Evolutionary conservation across 1,140 invertebrate genomes (phyloP).

Genomic region (Acromyrmex heyeri): DNA sequence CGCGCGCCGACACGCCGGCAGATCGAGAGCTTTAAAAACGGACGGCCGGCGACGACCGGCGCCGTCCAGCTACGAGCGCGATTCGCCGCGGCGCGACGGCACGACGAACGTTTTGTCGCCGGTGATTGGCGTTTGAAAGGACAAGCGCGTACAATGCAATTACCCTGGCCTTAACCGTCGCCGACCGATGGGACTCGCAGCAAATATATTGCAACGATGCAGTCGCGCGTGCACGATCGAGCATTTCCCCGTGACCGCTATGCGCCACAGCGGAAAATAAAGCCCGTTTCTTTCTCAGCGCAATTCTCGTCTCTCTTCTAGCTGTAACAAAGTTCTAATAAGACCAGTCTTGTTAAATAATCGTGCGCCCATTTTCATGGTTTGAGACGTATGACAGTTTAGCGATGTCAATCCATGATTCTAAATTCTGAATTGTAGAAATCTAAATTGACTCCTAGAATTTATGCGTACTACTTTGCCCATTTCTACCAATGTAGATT

Average conservation of each 20-base stretch:
- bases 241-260: conserved; percentile 31
- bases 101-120: conserved; percentile 86
- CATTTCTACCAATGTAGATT: no score
- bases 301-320: background rate
- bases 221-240: background rate
- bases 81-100: conserved; percentile 67
- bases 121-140: conserved; percentile 87
- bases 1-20: conserved; percentile 17
- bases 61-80: conserved; percentile 65
- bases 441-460: background rate
- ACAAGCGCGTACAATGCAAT: conserved; percentile 86
- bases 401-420: background rate
- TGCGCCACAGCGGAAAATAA: conserved; percentile 53
- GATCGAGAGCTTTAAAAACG: conserved; percentile 69
- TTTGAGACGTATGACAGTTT: background rate
- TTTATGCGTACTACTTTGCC: no score
- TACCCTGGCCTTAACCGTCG: conserved; percentile 83
- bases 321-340: conserved; percentile 40
- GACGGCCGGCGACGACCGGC: conserved; percentile 51
- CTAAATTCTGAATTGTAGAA: background rate
- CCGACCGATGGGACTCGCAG: conserved; percentile 75
- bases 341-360: conserved; percentile 66
- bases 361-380: conserved; percentile 22
- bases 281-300: conserved; percentile 43
- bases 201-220: conserved; percentile 74